Percentiles rank a stretch among this genome's conserved stretches.
These are phyloP conservation scores for Clinocottus analis DNA, from an alignment of 2,113 vertebrate species.

Conservation along the genomic window DNA sequence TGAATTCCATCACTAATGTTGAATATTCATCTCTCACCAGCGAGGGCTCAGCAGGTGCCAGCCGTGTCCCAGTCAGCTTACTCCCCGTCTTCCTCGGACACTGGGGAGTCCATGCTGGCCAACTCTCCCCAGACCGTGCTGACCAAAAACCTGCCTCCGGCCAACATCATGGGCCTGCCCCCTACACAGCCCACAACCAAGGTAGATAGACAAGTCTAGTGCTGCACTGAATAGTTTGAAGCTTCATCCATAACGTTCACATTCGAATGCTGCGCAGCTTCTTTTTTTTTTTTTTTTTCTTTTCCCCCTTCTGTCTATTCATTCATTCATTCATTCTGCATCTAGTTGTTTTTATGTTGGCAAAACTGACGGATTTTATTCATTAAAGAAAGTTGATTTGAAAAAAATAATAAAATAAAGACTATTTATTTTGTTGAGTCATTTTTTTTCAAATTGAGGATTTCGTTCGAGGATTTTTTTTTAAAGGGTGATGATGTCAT, in stretches of 20 bases:
- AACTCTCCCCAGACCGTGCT: slow-evolving; percentile 89
- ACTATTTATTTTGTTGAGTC: not conserved
- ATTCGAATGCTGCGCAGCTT: not conserved
- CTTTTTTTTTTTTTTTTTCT: not conserved
- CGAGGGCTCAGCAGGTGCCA: slow-evolving; percentile 90
- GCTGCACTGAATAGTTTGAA: not conserved
- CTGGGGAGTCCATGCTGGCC: slow-evolving; percentile 88
- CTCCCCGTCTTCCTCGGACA: slow-evolving; percentile 87
- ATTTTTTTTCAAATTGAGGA: not conserved
- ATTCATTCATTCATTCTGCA: not conserved
- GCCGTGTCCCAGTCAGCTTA: slow-evolving; percentile 91
- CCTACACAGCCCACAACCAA: slow-evolving; percentile 86
- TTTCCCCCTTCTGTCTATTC: not conserved
- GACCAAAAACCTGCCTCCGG: slow-evolving; percentile 86
- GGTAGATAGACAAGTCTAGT: slow-evolving; percentile 35
- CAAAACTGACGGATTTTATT: not conserved
- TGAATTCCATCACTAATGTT: not conserved
- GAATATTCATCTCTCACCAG: slow-evolving; percentile 44
- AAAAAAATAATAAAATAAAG: not conserved
- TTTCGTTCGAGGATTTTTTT: not conserved
- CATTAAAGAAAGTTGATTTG: not conserved
- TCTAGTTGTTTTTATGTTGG: not conserved
- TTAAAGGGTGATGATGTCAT: not conserved
- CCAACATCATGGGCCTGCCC: slow-evolving; percentile 76
- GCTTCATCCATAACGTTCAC: not conserved